Conservation (phyloP, 2,797 vertebrate genomes). For the Staurois parvus region DNA sequence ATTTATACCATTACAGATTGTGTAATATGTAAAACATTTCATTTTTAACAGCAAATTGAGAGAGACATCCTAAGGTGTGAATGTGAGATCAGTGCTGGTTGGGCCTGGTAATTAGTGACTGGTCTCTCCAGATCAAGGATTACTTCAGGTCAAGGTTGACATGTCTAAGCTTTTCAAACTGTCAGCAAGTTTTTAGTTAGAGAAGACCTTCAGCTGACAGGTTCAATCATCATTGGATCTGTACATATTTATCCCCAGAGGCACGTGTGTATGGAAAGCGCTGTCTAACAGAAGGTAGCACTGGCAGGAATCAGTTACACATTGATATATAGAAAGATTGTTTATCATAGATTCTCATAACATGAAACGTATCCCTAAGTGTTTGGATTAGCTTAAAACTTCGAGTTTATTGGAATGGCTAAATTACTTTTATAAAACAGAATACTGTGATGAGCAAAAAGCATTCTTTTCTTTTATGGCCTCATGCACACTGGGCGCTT, state of each 20-base stretch:
- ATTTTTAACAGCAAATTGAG: too few species aligned
- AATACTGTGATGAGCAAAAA: too few species aligned
- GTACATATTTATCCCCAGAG: background rate
- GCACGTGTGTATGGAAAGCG: background rate
- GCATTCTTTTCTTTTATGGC: too few species aligned
- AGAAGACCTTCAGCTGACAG: background rate
- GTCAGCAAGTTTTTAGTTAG: slow-evolving; percentile 25
- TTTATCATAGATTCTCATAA: background rate
- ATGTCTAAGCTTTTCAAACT: slow-evolving; percentile 37
- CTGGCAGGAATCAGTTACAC: background rate
- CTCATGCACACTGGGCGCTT: too few species aligned
- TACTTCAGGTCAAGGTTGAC: slow-evolving; percentile 50
- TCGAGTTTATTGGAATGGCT: background rate
- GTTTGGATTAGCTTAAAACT: too few species aligned
- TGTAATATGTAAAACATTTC: background rate
- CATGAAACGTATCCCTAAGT: too few species aligned
- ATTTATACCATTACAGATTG: background rate
- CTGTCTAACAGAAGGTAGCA: background rate
- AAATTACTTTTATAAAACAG: too few species aligned
- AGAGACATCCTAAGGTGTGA: background rate
- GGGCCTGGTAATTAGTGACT: slow-evolving; percentile 41
- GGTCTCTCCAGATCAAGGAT: slow-evolving; percentile 13
- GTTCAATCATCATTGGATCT: background rate
- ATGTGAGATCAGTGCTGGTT: slow-evolving; percentile 26
- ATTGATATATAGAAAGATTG: background rate